Evolutionary conservation across 2,888 invertebrate genomes (phyloP).

Genomic region (Polymixis lichenea): DNA sequence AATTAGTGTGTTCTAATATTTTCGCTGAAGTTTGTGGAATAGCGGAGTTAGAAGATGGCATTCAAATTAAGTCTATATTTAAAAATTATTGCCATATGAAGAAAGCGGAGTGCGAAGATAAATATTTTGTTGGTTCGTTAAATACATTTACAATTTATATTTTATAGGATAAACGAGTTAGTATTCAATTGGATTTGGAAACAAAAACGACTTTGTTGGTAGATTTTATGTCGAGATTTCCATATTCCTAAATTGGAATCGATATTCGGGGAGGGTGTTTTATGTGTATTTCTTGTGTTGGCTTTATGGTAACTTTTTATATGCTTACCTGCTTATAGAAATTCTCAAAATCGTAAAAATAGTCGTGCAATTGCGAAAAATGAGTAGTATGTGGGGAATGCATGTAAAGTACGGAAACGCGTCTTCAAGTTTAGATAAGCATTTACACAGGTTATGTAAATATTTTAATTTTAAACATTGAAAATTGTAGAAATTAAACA

Average conservation of each 20-base stretch:
- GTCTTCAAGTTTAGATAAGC: not conserved
- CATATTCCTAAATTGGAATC: conserved; percentile 47
- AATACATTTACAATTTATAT: conserved; percentile 27
- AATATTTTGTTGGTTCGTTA: conserved; percentile 63
- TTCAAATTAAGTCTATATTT: conserved; percentile 68
- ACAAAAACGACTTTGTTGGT: conserved; percentile 25
- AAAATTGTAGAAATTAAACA: conserved; percentile 72
- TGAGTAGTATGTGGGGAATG: not conserved
- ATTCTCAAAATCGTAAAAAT: not conserved
- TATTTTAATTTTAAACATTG: conserved; percentile 5
- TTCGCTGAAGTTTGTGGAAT: conserved; percentile 80
- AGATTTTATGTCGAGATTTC: conserved; percentile 38
- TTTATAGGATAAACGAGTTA: conserved; percentile 31
- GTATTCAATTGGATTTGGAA: conserved; percentile 38
- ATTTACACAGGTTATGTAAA: not conserved
- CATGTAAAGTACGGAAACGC: not conserved
- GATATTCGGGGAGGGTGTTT: conserved; percentile 37
- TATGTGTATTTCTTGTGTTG: conserved; percentile 28
- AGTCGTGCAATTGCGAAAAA: not conserved
- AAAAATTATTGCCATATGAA: conserved; percentile 80
- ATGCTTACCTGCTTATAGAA: not conserved
- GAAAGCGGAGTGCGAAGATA: conserved; percentile 73
- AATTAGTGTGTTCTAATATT: conserved; percentile 77
- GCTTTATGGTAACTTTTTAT: conserved; percentile 1
- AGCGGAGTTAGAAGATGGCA: conserved; percentile 62